A percentile compares a stretch with the other conserved stretches of the same genome.
Conservation (phyloP, 35 echinoderm and acorn worm species). For the Holothuria glaberrima region DNA sequence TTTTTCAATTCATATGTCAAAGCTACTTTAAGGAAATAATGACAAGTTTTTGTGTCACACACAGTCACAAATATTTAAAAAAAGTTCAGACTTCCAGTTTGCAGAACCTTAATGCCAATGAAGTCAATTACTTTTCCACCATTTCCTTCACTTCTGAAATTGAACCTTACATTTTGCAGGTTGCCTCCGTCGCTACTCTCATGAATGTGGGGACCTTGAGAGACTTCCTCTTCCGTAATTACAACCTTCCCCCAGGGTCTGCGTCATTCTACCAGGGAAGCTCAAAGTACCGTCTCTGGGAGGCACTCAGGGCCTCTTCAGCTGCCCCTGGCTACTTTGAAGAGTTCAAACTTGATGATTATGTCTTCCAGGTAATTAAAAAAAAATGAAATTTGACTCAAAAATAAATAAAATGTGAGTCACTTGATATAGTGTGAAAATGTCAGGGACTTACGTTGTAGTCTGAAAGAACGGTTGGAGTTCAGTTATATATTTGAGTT, state of each 20-base stretch:
- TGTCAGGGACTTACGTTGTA: too few relatives aligned
- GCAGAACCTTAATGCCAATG: too few relatives aligned
- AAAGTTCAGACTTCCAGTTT: too few relatives aligned
- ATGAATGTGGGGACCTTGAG: conserved; percentile 83
- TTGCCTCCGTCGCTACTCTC: conserved; percentile 81
- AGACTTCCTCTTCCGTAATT: conserved; percentile 92
- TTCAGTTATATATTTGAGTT: too few relatives aligned
- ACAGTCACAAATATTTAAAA: too few relatives aligned
- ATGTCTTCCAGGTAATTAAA: conserved; percentile 88
- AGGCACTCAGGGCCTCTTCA: conserved; percentile 87
- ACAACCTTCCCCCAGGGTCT: conserved; percentile 83
- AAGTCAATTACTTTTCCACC: not conserved
- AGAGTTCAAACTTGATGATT: conserved; percentile 91
- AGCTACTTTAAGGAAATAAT: too few relatives aligned
- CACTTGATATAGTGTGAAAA: too few relatives aligned
- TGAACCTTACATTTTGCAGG: conserved; percentile 47
- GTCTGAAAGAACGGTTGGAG: too few relatives aligned
- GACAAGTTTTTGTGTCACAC: too few relatives aligned
- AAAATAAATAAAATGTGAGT: too few relatives aligned
- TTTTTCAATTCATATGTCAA: too few relatives aligned
- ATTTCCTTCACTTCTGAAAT: not conserved
- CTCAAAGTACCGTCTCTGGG: conserved; percentile 78
- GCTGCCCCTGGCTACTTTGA: conserved; percentile 95
- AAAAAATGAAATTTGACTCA: not conserved
- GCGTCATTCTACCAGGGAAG: conserved; percentile 82